Base-by-base conservation (phyloP, 2,888 invertebrate genomes). In the Oscheius onirici region DNA sequence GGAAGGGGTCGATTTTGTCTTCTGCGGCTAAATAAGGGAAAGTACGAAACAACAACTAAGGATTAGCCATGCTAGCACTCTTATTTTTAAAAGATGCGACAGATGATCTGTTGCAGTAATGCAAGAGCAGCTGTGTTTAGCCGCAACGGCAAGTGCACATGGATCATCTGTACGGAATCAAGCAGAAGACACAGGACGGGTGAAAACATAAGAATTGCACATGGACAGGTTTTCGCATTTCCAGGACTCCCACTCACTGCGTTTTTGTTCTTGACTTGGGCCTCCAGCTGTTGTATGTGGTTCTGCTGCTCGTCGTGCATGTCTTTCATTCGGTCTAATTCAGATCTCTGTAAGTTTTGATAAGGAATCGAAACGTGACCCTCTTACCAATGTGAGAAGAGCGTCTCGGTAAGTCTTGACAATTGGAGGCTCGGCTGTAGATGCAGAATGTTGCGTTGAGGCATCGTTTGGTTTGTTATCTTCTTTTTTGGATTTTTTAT, bases 11-110 rank as follows among this genome's bases (percentile, higher is more conserved):
- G n/a, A 6, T 17, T n/a, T 34, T 24, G 55, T 24, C 55, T 24
- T n/a, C 55, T 28, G 26, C 34, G 17, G 58, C 58, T 58, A 58
- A 58, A 58, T 58, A 58, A 40, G 58, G 58, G 40, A 58, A 58
- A 58, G 58, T 58, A 58, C 58, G 58, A 41, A 41, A 58, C 58
- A 41, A 58, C 58, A 58, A 58, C 5, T 2, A 58, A 58, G 55
- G 26, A 26, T 55, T 55, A 55, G 55, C 55, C 55, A 55, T 55
- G 55, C 55, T 26, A 26, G 13, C 52, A 52, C 13, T 20, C 46
- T 20, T 46, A 46, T 52, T 52, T 55, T 26, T 26, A 28, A 24
- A 55, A 55, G 26, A 3, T 52, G 52, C 41, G 40, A 40, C 58
- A 28, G 20, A 41, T 20, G n/a, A 28, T 58, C 58, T 17, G n/a